These are phyloP conservation scores for Peromyscus polionotus DNA, from an alignment of 2,113 vertebrate genomes.

Conservation along the genomic window DNA sequence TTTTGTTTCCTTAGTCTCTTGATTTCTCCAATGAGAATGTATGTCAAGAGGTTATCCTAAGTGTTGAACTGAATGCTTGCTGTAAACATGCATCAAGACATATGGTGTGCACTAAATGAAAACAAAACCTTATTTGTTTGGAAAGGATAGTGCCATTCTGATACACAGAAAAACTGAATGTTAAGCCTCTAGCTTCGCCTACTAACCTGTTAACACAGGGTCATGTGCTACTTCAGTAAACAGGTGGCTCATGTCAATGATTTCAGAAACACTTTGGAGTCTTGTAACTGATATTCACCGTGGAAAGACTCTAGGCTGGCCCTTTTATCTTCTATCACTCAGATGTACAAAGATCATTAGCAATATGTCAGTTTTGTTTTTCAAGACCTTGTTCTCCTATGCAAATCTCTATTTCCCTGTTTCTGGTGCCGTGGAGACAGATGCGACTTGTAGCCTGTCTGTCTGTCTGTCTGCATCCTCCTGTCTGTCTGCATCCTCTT, in stretches of 20 bases:
- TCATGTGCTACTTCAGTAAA: background rate
- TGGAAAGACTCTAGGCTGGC: background rate
- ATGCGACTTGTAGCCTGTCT: background rate
- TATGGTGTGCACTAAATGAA: background rate
- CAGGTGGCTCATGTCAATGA: background rate
- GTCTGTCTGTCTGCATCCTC: too few relatives aligned
- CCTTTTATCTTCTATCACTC: background rate
- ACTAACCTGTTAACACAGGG: background rate
- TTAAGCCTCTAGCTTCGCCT: background rate
- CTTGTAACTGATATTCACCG: background rate
- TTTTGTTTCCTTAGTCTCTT: slow-evolving; percentile 18
- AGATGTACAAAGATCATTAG: background rate
- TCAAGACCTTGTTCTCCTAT: background rate
- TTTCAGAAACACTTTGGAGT: slow-evolving; percentile 31
- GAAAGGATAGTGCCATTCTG: background rate
- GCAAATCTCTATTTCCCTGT: background rate
- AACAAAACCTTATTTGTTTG: background rate
- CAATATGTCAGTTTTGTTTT: background rate
- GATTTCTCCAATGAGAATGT: background rate
- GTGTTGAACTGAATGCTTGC: too few relatives aligned
- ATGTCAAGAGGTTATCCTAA: too few relatives aligned
- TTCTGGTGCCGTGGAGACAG: slow-evolving; percentile 29
- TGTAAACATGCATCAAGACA: too few relatives aligned
- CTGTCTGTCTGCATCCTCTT: background rate
- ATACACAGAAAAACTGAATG: background rate